phyloP scores from a whole-genome alignment of 2,797 vertebrate species.

The Mus minutoides region DNA sequence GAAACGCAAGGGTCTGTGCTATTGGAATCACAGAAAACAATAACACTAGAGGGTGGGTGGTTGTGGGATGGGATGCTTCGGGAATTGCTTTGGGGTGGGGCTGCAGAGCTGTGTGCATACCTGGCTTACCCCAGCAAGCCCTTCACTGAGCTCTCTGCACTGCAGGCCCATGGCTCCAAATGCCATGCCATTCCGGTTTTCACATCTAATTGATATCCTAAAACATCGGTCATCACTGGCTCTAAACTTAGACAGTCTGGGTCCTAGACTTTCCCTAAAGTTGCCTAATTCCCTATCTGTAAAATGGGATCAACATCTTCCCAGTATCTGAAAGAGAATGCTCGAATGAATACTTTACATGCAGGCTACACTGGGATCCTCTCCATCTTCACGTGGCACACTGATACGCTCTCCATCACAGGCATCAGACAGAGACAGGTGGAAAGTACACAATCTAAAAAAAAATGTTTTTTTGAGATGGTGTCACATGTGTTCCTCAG shows the following conservation, averaged over 20 bases:
- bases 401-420: neutral
- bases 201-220: constrained; percentile 11
- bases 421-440: neutral
- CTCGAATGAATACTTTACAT: neutral
- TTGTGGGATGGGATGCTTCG: neutral
- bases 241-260: neutral
- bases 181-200: neutral
- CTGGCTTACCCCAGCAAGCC: neutral
- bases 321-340: neutral
- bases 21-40: constrained; percentile 32
- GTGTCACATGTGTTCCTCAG: neutral
- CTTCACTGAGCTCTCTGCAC: constrained; percentile 2
- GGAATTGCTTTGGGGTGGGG: neutral
- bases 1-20: neutral
- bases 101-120: neutral
- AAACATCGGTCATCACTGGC: constrained; percentile 14
- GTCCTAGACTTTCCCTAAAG: constrained; percentile 28
- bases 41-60: neutral
- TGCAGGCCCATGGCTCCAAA: neutral
- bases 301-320: constrained; percentile 39
- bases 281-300: neutral
- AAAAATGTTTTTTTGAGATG: neutral
- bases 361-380: neutral
- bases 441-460: neutral
- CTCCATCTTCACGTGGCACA: neutral